Conservation (phyloP, 2,797 vertebrate genomes). For the Danio tinwini region DNA sequence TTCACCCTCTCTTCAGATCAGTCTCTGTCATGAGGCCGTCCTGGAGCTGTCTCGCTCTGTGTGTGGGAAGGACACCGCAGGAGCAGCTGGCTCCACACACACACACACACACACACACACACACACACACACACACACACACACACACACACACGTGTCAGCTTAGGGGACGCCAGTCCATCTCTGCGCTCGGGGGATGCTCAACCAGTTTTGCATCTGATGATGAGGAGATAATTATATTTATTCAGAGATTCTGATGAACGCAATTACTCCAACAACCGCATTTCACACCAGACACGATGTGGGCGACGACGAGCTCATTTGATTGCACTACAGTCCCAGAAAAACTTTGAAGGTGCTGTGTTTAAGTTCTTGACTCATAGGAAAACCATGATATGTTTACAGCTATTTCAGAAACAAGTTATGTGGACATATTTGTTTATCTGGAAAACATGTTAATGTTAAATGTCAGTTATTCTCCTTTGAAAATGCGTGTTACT, state of each 20-base stretch:
- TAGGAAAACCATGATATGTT: too few species aligned
- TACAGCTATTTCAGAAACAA: too few species aligned
- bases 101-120: too few species aligned
- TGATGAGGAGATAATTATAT: constrained; percentile 25
- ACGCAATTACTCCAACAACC: not conserved
- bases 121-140: too few species aligned
- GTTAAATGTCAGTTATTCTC: too few species aligned
- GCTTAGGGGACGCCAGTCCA: constrained; percentile 38
- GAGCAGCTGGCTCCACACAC: constrained; percentile 29
- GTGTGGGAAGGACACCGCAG: constrained; percentile 44
- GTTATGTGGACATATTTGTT: too few species aligned
- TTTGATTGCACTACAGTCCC: constrained; percentile 8
- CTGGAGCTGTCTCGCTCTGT: constrained; percentile 52
- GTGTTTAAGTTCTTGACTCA: too few species aligned
- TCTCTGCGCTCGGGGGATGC: constrained; percentile 22
- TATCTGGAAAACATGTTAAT: too few species aligned
- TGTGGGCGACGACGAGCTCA: not conserved
- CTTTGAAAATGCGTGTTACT: too few species aligned
- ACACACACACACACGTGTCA: not conserved
- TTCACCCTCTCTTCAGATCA: constrained; percentile 71
- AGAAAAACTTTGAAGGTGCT: not conserved
- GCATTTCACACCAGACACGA: not conserved
- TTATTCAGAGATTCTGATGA: constrained; percentile 12
- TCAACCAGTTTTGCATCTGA: constrained; percentile 34
- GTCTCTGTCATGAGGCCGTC: constrained; percentile 74